Evolutionary conservation across 1,140 invertebrate species (phyloP).

Genomic region (Belonocnema kinseyi): DNA sequence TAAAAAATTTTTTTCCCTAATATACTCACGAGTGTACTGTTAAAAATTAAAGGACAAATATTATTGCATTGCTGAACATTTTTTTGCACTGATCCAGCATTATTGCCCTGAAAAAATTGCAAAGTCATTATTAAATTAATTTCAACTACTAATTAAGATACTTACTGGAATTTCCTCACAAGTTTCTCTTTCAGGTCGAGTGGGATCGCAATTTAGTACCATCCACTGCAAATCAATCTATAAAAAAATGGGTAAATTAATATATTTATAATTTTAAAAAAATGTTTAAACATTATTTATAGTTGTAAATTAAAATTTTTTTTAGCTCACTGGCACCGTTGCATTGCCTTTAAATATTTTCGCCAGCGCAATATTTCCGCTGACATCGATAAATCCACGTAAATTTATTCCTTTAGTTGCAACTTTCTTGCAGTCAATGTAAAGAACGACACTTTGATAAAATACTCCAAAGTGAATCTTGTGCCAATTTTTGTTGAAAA

Average conservation of each 20-base stretch:
- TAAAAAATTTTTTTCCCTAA: no score
- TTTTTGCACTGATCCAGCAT: no score
- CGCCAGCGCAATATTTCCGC: slow-evolving; percentile 82
- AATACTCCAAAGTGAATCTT: slow-evolving; percentile 87
- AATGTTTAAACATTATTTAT: no score
- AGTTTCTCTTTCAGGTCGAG: slow-evolving; percentile 81
- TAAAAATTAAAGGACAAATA: no score
- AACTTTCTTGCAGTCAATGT: slow-evolving; percentile 82
- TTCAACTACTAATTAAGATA: slow-evolving; percentile 18
- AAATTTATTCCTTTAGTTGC: slow-evolving; percentile 74
- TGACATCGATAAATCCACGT: slow-evolving; percentile 79
- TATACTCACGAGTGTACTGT: no score
- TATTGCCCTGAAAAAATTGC: no score
- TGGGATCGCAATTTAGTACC: slow-evolving; percentile 87
- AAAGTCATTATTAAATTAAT: no score
- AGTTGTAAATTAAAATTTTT: no score
- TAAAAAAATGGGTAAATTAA: slow-evolving; percentile 39
- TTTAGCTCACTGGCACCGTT: slow-evolving; percentile 80
- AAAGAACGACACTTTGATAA: slow-evolving; percentile 80
- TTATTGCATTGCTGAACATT: no score
- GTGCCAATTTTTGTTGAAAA: slow-evolving; percentile 88
- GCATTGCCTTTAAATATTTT: slow-evolving; percentile 77
- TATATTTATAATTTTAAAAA: slow-evolving; percentile 1
- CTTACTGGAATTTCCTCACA: slow-evolving; percentile 83
- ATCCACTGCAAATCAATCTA: slow-evolving; percentile 90